Percentiles rank a stretch among this genome's conserved stretches.
phyloP scores from a whole-genome alignment of 1,140 invertebrate species.

The Drosophila athabasca region DNA sequence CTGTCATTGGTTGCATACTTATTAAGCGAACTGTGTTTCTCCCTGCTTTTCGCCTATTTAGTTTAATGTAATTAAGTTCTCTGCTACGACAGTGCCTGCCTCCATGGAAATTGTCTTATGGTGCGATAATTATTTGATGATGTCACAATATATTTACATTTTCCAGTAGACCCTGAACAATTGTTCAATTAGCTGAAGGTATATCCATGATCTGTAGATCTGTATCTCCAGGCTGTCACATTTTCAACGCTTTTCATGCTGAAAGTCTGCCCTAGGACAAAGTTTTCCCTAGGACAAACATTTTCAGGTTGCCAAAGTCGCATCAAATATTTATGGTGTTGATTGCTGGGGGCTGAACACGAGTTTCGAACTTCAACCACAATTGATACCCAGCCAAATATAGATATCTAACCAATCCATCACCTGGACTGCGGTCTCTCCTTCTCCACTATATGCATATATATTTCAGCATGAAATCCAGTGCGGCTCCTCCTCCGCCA shows the following conservation, averaged over 20 bases:
- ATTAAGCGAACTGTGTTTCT: constrained; percentile 38
- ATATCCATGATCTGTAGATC: constrained; percentile 18
- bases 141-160: constrained; percentile 27
- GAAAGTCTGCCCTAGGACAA: neutral
- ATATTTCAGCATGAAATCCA: constrained; percentile 11
- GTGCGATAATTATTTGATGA: constrained; percentile 45
- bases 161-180: constrained; percentile 2
- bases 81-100: constrained; percentile 36
- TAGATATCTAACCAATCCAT: constrained; percentile 20
- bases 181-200: constrained; percentile 29
- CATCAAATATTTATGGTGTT: constrained; percentile 14
- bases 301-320: constrained; percentile 14
- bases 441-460: neutral
- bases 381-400: constrained; percentile 1
- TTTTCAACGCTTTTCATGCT: too few relatives aligned
- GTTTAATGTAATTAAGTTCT: constrained; percentile 72
- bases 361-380: constrained; percentile 24
- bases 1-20: constrained; percentile 28
- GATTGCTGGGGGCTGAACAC: neutral
- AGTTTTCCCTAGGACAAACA: constrained; percentile 18
- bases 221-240: neutral
- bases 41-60: constrained; percentile 40
- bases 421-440: neutral
- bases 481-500: constrained; percentile 8
- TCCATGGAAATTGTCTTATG: constrained; percentile 22